Base-by-base conservation (phyloP, 2,113 vertebrate species). In the Sander vitreus region DNA sequence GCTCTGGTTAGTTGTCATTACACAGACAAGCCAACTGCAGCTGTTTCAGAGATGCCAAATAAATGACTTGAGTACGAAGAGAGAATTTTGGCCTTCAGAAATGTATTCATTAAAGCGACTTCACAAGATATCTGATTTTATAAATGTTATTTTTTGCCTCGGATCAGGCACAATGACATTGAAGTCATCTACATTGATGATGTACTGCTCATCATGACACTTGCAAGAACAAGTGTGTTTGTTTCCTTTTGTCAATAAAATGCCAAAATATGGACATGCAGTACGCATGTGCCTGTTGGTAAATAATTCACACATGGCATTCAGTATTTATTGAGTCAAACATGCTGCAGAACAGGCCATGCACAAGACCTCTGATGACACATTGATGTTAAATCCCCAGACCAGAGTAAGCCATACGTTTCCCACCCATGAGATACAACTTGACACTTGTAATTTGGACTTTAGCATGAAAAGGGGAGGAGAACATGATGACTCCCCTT, bases 1-100 rank as follows among this genome's bases (percentile, higher is more conserved):
- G 89, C 78, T 83, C 48, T 51, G 73, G 66, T 80, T 76, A 80
- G 68, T 83, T 85, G 92, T 90, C 87, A 87, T 90, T 81, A 88
- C 80, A 80, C 70, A 80, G 88, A 83, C 60, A 19, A 75, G 83
- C 74, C 73, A 63, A 76, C 60, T 47, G 78, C 43, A 80, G 79
- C 92, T 88, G 91, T 91, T 93, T 86, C 36, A 6, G 63, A 58
- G 71, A 87, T 67, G 59, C 59, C 68, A 33, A 84, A 77, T 70
- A 89, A 86, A 85, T 69, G 72, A 70, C 71, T 59, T 51, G 36
- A 77, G 45, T 53, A 59, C 71, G 58, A 77, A 73, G 78, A 74
- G 55, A 70, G 65, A 53, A 83, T 76, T 77, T 79, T 63, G 69
- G 66, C 80, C 73, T 67, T 76, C 50, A 16, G 54, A 67, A 63